A percentile compares a stretch with the other conserved stretches of the same genome.
These are phyloP conservation scores for Cyrtorhinus lividipennis DNA, from an alignment of 1,140 invertebrate species.

Conservation along the genomic window DNA sequence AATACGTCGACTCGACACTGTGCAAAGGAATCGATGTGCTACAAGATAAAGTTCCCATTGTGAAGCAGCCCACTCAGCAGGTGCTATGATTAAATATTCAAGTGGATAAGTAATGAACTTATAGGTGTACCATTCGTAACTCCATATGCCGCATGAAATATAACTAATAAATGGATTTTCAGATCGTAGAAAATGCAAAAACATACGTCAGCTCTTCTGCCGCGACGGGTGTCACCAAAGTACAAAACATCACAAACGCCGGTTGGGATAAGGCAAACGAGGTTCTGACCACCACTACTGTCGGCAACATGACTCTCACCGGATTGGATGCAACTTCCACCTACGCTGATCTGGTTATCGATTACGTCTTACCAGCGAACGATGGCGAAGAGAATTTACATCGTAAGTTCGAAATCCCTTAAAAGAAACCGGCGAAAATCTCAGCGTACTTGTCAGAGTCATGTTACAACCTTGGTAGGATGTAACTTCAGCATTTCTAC, in stretches of 20 bases:
- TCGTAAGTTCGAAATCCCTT: slow-evolving; percentile 32
- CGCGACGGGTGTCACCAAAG: slow-evolving; percentile 42
- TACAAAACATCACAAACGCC: slow-evolving; percentile 53
- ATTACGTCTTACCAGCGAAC: slow-evolving; percentile 56
- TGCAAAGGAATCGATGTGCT: slow-evolving; percentile 63
- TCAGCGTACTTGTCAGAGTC: no score
- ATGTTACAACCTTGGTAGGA: no score
- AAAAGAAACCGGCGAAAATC: no score
- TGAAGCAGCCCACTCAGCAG: slow-evolving; percentile 57
- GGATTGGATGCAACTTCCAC: slow-evolving; percentile 52
- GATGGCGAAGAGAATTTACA: slow-evolving; percentile 34
- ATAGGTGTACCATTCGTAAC: background rate
- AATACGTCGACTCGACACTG: slow-evolving; percentile 52
- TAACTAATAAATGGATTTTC: no score
- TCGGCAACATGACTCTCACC: slow-evolving; percentile 42
- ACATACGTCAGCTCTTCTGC: slow-evolving; percentile 47
- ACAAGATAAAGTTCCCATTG: slow-evolving; percentile 56
- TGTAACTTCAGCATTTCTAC: no score
- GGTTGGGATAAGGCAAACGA: slow-evolving; percentile 52
- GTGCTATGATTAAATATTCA: no score
- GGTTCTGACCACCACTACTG: slow-evolving; percentile 41
- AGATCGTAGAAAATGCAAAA: slow-evolving; percentile 63
- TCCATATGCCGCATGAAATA: no score
- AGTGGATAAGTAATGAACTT: slow-evolving; percentile 28
- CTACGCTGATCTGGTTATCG: slow-evolving; percentile 59